These are phyloP conservation scores for Hetaerina titia DNA, from an alignment of 2,888 invertebrate species.

Conservation along the genomic window DNA sequence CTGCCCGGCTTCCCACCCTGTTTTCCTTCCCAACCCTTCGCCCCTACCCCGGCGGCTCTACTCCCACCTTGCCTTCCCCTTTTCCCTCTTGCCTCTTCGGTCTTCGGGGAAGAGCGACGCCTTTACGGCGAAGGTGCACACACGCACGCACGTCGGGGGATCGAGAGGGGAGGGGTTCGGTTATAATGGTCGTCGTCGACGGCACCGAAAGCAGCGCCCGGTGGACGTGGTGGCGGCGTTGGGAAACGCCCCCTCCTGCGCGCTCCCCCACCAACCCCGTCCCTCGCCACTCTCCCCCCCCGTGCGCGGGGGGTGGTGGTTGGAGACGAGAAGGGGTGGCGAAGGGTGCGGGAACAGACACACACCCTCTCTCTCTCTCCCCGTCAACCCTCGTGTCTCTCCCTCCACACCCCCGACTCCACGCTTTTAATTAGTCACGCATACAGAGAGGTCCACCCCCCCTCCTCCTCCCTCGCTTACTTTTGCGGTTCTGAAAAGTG, in stretches of 20 bases:
- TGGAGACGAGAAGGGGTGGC: neutral
- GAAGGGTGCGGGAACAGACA: neutral
- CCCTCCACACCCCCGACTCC: neutral
- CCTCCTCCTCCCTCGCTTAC: neutral
- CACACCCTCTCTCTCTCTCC: neutral
- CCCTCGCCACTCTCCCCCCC: neutral
- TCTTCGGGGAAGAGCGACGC: constrained; percentile 36
- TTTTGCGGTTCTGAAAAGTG: neutral
- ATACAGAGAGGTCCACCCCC: neutral
- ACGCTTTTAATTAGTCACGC: constrained; percentile 50
- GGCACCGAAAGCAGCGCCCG: constrained; percentile 21
- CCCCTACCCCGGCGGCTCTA: neutral
- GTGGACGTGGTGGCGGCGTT: constrained; percentile 17
- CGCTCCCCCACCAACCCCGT: neutral
- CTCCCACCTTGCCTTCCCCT: neutral
- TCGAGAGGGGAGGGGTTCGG: neutral
- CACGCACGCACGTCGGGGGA: neutral
- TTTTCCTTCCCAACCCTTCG: neutral
- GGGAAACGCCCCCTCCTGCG: neutral
- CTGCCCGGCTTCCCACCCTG: neutral
- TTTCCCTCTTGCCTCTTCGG: neutral
- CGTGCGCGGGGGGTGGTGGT: neutral
- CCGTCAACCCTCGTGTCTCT: neutral
- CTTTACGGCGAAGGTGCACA: neutral
- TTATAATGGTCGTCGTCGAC: constrained; percentile 33